Evolutionary conservation across 2,888 invertebrate genomes (phyloP).

Genomic region (Leucania comma): DNA sequence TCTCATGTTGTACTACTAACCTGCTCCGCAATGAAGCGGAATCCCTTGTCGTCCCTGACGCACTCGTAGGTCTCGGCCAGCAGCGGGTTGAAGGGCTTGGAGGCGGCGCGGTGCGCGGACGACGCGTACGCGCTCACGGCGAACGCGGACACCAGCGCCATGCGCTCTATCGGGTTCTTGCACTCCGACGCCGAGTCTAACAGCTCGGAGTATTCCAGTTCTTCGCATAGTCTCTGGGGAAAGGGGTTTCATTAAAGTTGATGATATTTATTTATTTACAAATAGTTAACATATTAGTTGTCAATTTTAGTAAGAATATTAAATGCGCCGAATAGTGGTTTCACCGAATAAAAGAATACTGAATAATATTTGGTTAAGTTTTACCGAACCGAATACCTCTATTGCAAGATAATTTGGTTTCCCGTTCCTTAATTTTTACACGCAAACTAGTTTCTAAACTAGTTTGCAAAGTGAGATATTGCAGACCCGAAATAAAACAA

Average conservation of each 20-base stretch:
- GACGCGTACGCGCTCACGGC: constrained; percentile 95
- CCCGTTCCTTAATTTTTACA: too few relatives aligned
- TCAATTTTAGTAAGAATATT: too few relatives aligned
- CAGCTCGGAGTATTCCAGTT: constrained; percentile 95
- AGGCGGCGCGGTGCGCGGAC: constrained; percentile 94
- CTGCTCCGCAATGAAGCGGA: constrained; percentile 95
- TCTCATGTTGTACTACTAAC: constrained; percentile 74
- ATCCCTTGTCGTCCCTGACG: constrained; percentile 94
- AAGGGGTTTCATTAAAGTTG: not conserved
- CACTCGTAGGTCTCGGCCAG: constrained; percentile 96
- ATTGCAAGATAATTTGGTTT: too few relatives aligned
- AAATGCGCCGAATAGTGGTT: too few relatives aligned
- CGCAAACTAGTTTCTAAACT: too few relatives aligned
- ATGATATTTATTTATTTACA: too few relatives aligned
- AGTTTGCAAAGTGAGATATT: too few relatives aligned
- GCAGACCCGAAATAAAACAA: too few relatives aligned
- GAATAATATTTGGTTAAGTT: too few relatives aligned
- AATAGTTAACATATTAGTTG: too few relatives aligned
- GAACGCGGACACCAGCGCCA: constrained; percentile 95
- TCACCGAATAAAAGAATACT: too few relatives aligned
- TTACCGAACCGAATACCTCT: too few relatives aligned
- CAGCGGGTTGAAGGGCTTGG: constrained; percentile 96
- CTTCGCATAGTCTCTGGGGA: constrained; percentile 94
- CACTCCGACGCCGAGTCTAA: constrained; percentile 94
- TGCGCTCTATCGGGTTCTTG: constrained; percentile 92